phyloP scores from a whole-genome alignment of 2,797 vertebrate species.

The Cyprinella venusta region DNA sequence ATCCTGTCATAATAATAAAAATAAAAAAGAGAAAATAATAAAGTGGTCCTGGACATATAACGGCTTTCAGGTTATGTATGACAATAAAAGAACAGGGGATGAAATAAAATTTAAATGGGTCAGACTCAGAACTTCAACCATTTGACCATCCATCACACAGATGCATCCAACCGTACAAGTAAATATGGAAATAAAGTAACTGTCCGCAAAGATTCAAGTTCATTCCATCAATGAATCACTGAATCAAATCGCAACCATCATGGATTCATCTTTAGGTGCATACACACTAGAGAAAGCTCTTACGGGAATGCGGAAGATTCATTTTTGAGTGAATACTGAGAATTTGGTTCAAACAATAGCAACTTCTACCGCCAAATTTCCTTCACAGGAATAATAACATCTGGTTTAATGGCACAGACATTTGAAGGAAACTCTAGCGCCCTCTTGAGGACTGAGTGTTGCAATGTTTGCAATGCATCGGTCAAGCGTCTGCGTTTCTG shows the following conservation, averaged over 20 bases:
- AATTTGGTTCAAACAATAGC: not conserved
- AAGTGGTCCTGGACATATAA: constrained; percentile 73
- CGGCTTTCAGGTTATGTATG: constrained; percentile 65
- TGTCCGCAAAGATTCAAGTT: not conserved
- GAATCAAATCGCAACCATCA: not conserved
- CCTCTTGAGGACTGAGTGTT: not conserved
- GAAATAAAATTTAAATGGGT: constrained; percentile 43
- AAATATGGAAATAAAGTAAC: constrained; percentile 9
- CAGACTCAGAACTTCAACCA: constrained; percentile 53
- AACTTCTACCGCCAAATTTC: not conserved
- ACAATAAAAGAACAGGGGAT: constrained; percentile 51
- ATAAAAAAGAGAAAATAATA: not conserved
- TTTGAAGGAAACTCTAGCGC: not conserved
- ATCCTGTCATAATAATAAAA: not conserved
- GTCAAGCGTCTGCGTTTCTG: not conserved
- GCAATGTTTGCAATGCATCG: not conserved
- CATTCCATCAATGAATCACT: not conserved
- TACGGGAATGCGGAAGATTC: not conserved
- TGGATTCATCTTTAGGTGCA: not conserved
- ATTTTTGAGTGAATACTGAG: not conserved
- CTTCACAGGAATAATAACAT: constrained; percentile 10
- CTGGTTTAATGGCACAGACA: constrained; percentile 9
- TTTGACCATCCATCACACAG: constrained; percentile 52
- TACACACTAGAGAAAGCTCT: not conserved
- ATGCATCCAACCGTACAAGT: constrained; percentile 40